Base-by-base conservation (phyloP, 2,113 vertebrate species). In the Podarcis muralis region DNA sequence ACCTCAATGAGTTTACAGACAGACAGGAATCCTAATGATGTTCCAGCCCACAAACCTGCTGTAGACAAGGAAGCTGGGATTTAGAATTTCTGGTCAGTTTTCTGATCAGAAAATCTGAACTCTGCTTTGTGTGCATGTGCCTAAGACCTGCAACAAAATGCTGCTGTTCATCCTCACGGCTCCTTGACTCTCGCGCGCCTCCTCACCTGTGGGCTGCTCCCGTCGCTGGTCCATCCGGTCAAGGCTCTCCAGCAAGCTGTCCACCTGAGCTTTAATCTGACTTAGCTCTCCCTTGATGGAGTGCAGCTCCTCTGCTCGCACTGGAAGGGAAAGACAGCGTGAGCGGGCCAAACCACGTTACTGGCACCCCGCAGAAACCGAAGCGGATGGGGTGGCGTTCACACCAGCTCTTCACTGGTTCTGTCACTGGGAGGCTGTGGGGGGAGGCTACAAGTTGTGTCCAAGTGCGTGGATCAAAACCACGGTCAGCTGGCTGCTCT, bases 241-340 rank as follows among this genome's bases (percentile, higher is more conserved):
- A 95, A 99, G 96, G 89, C 95, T 98, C 95, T 98, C 96, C 95
- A 98, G 94, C 75, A 98, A 97, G 81, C 93, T 97, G 95, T 98
- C 98, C 95, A 98, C 98, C 94, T 97, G 98, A 13, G 96, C 97
- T 96, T 98, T 98, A 96, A 99, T 99, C 95, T 97, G 97, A 85
- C 97, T 98, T 95, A 98, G 96, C 96, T 98, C 97, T 27, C 95
- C 97, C 92, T 97, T 97, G 97, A 98, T 98, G 93, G 97, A 97
- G 95, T 97, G 97, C 93, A 98, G 95, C 94, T 98, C 98, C 85
- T 98, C 96, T 1, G 97, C 97, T 66, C 92, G 93, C 91, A 97
- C 98, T 98, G 96, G 1, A 0, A 75, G 62, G 30, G 35, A 81
- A 32, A 84, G 48, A 87, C 1, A 53, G 48, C 11, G 11, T 53